Base-by-base conservation (phyloP, 2,113 vertebrate species). In the Strix aluco region DNA sequence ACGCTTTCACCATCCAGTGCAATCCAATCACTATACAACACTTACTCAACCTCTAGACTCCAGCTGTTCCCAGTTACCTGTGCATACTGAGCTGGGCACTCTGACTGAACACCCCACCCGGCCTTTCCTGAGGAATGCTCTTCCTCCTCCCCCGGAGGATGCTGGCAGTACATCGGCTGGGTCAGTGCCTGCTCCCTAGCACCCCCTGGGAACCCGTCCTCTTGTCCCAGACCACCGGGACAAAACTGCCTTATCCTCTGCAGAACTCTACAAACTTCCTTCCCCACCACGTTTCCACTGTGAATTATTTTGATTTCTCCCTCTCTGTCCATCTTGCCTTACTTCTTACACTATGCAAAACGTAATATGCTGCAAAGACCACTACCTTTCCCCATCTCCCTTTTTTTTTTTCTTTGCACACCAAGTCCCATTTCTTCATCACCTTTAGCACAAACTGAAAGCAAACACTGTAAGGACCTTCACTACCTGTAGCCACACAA, bases 1-100 rank as follows among this genome's bases (percentile, higher is more conserved):
- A 10, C 5, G 1, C 32, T 19, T 36, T 18, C 54, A 66, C 74
- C 85, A 12, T 2, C 38, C 67, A 65, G 0, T 27, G 38, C 52
- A 88, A 23, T 34, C 44, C 63, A 36, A 16, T 3, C 26, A 34
- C 2, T 0, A 4, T 3, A 15, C 15, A 58, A 82, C 2, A 2
- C 34, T 55, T 3, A 36, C 42, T 61, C 71, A 58, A 3, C 55
- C 54, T 26, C 61, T 15, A 6, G 1, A 34, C 18, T 49, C 55
- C 27, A 30, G 10, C 1, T 2, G 8, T 9, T 62, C 20, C 44
- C 69, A 49, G 44, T 16, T 38, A 58, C 52, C 40, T 49, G 32
- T 23, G 44, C 34, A 21, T 1, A 7, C 29, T 11, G 20, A 51
- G 27, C 49, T 40, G 69, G 25, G 52, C 36, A 42, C 29, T 32